phyloP scores from a whole-genome alignment of 2,888 invertebrate species.

The Epirrhoe alternata region DNA sequence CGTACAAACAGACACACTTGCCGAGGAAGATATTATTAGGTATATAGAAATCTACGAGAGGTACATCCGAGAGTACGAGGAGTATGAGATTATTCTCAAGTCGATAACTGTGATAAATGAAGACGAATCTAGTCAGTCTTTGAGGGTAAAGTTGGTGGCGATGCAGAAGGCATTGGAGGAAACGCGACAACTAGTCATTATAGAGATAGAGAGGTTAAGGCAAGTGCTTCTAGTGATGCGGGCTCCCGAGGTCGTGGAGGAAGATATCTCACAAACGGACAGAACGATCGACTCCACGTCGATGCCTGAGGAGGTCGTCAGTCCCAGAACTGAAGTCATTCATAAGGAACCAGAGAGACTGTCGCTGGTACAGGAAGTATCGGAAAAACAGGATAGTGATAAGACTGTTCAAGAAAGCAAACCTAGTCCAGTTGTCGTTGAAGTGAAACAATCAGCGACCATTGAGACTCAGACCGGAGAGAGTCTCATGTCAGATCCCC shows the following conservation, averaged over 20 bases:
- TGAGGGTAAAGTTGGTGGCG: conserved; percentile 84
- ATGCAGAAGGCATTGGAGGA: conserved; percentile 86
- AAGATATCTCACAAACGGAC: conserved; percentile 83
- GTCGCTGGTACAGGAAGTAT: conserved; percentile 42
- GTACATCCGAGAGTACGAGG: conserved; percentile 77
- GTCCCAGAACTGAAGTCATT: conserved; percentile 58
- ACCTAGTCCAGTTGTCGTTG: conserved; percentile 48
- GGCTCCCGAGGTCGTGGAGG: conserved; percentile 72
- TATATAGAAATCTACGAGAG: conserved; percentile 80
- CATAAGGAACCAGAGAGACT: conserved; percentile 49
- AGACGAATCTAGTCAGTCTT: conserved; percentile 80
- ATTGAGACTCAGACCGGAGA: conserved; percentile 89
- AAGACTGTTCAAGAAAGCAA: conserved; percentile 58
- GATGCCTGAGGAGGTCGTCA: conserved; percentile 89
- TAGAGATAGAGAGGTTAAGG: conserved; percentile 84
- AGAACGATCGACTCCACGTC: conserved; percentile 89
- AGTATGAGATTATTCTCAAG: conserved; percentile 74
- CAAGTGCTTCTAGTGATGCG: conserved; percentile 74
- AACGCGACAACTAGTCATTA: conserved; percentile 86
- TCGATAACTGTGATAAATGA: conserved; percentile 75
- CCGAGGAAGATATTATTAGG: conserved; percentile 73
- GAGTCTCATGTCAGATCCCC: conserved; percentile 80
- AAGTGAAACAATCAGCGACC: conserved; percentile 56
- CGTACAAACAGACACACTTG: conserved; percentile 64
- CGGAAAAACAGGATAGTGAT: conserved; percentile 53